Conservation (phyloP, 1,140 invertebrate genomes). For the Helicorthomorpha holstii region DNA sequence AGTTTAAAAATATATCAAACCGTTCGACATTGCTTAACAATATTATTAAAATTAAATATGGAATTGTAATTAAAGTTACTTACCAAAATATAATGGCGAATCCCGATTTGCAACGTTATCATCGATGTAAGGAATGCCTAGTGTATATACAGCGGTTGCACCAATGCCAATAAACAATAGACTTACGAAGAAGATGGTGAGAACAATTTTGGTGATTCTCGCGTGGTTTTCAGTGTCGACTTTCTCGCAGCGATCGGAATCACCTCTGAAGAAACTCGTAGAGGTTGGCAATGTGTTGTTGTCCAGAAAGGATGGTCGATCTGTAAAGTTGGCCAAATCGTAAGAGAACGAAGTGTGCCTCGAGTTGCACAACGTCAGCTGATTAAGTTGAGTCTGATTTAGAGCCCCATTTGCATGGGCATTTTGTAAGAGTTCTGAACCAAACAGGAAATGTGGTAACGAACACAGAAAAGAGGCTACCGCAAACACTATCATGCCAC, state of each 20-base stretch:
- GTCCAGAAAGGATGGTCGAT: background rate
- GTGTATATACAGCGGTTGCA: slow-evolving; percentile 60
- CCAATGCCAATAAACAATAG: slow-evolving; percentile 78
- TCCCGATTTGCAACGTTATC: slow-evolving; percentile 82
- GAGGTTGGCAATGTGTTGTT: slow-evolving; percentile 1
- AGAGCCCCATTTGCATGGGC: background rate
- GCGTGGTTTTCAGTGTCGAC: slow-evolving; percentile 3
- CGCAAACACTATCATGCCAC: slow-evolving; percentile 78
- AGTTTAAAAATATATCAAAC: too few relatives aligned
- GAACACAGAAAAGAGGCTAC: slow-evolving; percentile 73
- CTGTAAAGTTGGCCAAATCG: slow-evolving; percentile 5
- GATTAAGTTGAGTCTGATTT: slow-evolving; percentile 51
- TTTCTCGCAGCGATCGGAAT: background rate
- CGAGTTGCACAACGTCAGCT: slow-evolving; percentile 42
- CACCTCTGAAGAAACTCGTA: background rate
- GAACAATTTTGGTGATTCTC: slow-evolving; percentile 14
- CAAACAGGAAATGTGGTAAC: slow-evolving; percentile 28
- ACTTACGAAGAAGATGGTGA: slow-evolving; percentile 71
- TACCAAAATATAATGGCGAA: slow-evolving; percentile 83
- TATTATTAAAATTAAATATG: too few relatives aligned
- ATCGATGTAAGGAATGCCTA: slow-evolving; percentile 87
- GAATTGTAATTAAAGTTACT: too few relatives aligned
- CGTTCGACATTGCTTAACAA: too few relatives aligned
- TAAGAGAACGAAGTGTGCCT: slow-evolving; percentile 13
- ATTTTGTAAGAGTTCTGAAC: slow-evolving; percentile 4